phyloP scores from a whole-genome alignment of 2,888 invertebrate genomes.

The Cerceris ruficornis region DNA sequence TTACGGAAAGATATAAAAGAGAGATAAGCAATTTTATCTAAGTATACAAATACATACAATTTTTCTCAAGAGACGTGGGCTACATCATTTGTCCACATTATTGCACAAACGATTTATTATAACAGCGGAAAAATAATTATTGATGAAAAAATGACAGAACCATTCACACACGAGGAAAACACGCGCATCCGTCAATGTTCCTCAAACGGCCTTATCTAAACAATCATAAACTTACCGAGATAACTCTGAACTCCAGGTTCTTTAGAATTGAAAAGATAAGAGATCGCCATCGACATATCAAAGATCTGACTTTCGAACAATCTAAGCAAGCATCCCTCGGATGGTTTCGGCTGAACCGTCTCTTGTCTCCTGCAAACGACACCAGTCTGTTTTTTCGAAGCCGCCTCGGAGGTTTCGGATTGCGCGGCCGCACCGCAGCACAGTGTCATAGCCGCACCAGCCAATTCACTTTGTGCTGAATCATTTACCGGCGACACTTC shows the following conservation, averaged over 20 bases:
- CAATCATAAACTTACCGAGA: slow-evolving; percentile 85
- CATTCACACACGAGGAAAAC: no score
- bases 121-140: neutral
- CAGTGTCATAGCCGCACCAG: slow-evolving; percentile 78
- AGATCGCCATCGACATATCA: slow-evolving; percentile 99
- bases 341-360: slow-evolving; percentile 79
- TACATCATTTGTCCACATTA: slow-evolving; percentile 38
- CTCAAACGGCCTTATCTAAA: no score
- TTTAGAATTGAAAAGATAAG: slow-evolving; percentile 98
- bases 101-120: neutral
- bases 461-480: slow-evolving; percentile 71
- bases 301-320: slow-evolving; percentile 98
- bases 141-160: no score
- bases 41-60: slow-evolving; percentile 1
- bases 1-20: neutral
- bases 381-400: slow-evolving; percentile 69
- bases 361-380: slow-evolving; percentile 79
- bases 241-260: slow-evolving; percentile 99
- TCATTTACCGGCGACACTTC: slow-evolving; percentile 65
- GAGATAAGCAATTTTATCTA: neutral
- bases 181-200: no score
- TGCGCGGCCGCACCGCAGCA: slow-evolving; percentile 77
- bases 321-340: slow-evolving; percentile 89
- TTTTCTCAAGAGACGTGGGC: slow-evolving; percentile 14
- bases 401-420: slow-evolving; percentile 64